Evolutionary conservation across 1,140 invertebrate genomes (phyloP).

Genomic region (Papilio polyxenes): DNA sequence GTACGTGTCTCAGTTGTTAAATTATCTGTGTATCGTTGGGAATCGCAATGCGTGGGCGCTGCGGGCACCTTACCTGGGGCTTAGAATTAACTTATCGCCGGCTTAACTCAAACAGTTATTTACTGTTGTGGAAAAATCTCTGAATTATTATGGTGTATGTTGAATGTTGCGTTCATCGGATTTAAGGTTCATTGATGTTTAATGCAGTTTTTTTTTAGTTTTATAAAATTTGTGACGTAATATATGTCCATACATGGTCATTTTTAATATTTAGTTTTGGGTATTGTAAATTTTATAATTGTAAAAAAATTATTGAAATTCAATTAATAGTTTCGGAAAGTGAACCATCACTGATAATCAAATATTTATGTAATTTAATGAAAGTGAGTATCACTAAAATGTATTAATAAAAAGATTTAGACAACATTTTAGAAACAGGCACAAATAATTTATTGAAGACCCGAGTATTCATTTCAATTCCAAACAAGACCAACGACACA

Average conservation of each 20-base stretch:
- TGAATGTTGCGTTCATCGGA: neutral
- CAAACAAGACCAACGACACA: slow-evolving; percentile 28
- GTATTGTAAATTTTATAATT: too few relatives aligned
- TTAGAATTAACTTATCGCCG: slow-evolving; percentile 31
- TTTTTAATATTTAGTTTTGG: too few relatives aligned
- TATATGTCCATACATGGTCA: too few relatives aligned
- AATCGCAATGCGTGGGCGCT: slow-evolving; percentile 41
- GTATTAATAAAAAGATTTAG: neutral
- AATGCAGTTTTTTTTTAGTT: neutral
- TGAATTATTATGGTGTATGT: neutral
- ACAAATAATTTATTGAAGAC: neutral
- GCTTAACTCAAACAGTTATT: slow-evolving; percentile 26
- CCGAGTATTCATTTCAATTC: neutral
- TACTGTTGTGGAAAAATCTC: neutral
- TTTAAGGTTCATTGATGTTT: neutral
- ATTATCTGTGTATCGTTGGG: slow-evolving; percentile 35
- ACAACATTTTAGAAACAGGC: neutral
- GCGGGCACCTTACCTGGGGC: slow-evolving; percentile 17
- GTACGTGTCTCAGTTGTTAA: slow-evolving; percentile 39
- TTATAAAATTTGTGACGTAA: neutral
- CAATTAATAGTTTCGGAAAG: too few relatives aligned
- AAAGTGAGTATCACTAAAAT: too few relatives aligned
- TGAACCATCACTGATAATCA: too few relatives aligned
- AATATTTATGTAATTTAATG: too few relatives aligned
- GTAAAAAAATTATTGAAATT: too few relatives aligned